Evolutionary conservation across 1,140 invertebrate genomes (phyloP), one percentile per base, ranked within the genome.

Genomic region (Protaetia brevitarsis): DNA sequence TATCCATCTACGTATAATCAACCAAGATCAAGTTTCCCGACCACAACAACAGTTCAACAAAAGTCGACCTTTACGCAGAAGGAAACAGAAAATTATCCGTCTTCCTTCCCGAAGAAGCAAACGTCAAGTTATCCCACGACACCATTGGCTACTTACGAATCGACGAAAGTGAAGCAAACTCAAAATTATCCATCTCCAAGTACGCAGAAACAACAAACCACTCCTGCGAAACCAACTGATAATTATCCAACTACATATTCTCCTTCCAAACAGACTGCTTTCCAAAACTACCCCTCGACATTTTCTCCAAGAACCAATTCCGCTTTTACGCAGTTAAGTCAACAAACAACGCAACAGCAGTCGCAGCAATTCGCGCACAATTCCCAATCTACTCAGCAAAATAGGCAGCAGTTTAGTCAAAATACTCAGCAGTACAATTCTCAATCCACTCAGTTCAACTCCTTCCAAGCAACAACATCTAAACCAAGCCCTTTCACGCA

Each of bases 281-380:
- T 65, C 31, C 41, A 68, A 65, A 67, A 67, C 31, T 73, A 69
- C 66, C 70, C 74, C 6, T 73, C 71, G 1, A 78, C 76, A 2
- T 76, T 75, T 58, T 71, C 76, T 10, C 76, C 76, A 6, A 72
- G 72, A 57, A 73, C 75, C 2, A 73, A 74, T 61, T 57, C 68
- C 7, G 73, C 29, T 4, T 76, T 68, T 51, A 71, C 70, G 11
- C 74, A 76, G 62, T 72, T 72, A 30, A 68, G 57, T 29, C 72
- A 76, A 66, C 73, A 74, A 66, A 74, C 69, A 1, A 68, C 63
- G 2, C 63, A 66, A 45, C 60, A 45, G 64, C 68, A 69, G 71
- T 66, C 62, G 8, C 57, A 59, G 29, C 29, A 59, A 28, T 29
- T 13, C 26, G 13, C 57, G 13, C 57, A 59, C 6, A 59, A 71